phyloP scores from a whole-genome alignment of 2,888 invertebrate genomes.

The Phymatocera aterrima region DNA sequence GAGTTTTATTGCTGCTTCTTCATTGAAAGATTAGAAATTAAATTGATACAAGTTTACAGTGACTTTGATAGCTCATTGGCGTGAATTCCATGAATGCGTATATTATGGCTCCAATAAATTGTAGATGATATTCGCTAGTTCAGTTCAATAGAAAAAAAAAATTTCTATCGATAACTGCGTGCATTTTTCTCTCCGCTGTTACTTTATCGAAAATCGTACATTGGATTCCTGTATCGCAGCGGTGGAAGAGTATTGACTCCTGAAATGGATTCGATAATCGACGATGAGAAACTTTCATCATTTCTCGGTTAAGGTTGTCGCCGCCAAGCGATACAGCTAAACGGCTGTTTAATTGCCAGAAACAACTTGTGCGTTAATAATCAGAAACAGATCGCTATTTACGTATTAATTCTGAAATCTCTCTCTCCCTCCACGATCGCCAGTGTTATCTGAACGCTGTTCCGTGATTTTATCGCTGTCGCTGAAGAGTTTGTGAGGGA shows the following conservation, averaged over 20 bases:
- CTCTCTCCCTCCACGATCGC: slow-evolving; percentile 8
- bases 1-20: neutral
- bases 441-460: neutral
- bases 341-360: too few relatives aligned
- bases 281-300: neutral
- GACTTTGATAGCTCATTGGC: neutral
- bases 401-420: neutral
- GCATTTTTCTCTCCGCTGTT: neutral
- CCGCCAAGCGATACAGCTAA: too few relatives aligned
- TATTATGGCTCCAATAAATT: too few relatives aligned
- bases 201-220: too few relatives aligned
- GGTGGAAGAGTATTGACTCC: neutral
- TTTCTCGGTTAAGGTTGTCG: neutral
- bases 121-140: neutral
- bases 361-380: neutral
- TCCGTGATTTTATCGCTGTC: neutral
- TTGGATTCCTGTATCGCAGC: too few relatives aligned
- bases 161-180: neutral
- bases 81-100: neutral
- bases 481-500: neutral
- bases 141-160: neutral
- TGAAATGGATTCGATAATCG: neutral
- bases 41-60: neutral
- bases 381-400: neutral
- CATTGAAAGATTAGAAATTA: neutral